These are phyloP conservation scores for Mythimna pallens DNA, from an alignment of 2,888 invertebrate genomes.

Conservation along the genomic window DNA sequence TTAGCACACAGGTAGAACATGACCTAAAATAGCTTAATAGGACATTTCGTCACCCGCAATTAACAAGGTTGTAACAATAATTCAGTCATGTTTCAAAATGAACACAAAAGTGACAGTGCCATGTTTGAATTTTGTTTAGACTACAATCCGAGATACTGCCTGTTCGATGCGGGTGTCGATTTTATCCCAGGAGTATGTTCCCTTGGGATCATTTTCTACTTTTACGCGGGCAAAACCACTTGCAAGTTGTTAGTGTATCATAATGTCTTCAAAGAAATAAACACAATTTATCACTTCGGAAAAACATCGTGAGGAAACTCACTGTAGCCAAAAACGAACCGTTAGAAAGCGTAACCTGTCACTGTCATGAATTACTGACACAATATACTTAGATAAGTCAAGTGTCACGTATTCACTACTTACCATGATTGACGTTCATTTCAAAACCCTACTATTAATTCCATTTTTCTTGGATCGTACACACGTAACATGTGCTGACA, in stretches of 20 bases:
- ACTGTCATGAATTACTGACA: constrained; percentile 37
- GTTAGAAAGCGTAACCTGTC: constrained; percentile 38
- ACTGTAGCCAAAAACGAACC: constrained; percentile 14
- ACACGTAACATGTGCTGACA: not conserved
- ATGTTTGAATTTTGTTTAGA: no score
- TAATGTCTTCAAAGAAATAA: constrained; percentile 18
- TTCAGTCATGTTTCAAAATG: no score
- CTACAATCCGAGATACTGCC: no score
- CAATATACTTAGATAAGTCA: constrained; percentile 42
- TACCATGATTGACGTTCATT: constrained; percentile 38
- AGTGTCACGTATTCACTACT: constrained; percentile 35
- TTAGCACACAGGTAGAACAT: no score
- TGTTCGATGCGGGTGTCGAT: no score
- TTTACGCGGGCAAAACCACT: no score
- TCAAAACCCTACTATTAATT: constrained; percentile 11
- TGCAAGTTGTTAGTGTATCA: constrained; percentile 6
- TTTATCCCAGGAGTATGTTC: no score
- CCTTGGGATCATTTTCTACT: no score
- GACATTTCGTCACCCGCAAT: no score
- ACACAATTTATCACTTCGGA: constrained; percentile 35
- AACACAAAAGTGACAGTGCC: no score
- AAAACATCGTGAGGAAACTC: constrained; percentile 26
- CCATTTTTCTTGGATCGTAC: constrained; percentile 18
- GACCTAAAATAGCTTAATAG: no score
- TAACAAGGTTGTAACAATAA: no score